phyloP scores from a whole-genome alignment of 2,797 vertebrate genomes.

The Amazona finschi region DNA sequence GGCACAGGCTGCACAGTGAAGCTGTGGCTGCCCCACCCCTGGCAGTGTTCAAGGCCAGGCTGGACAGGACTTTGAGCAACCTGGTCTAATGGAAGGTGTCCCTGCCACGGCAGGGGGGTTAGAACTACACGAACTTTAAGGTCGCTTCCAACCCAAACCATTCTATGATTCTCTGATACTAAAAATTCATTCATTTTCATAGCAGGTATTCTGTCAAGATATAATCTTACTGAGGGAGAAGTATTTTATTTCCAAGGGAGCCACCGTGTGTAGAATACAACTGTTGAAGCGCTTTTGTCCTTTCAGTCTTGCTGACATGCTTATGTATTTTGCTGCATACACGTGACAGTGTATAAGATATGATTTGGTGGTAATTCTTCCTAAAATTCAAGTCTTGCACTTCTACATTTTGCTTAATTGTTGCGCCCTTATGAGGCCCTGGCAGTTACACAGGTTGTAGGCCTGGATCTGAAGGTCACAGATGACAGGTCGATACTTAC shows the following conservation, averaged over 20 bases:
- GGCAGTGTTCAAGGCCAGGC: too few relatives aligned
- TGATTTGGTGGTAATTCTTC: neutral
- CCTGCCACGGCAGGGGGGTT: too few relatives aligned
- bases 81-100: too few relatives aligned
- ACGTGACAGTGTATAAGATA: fast-evolving
- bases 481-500: neutral
- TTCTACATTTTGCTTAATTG: neutral
- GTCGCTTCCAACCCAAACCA: too few relatives aligned
- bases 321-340: neutral
- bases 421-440: neutral
- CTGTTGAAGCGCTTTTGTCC: neutral
- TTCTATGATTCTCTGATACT: too few relatives aligned
- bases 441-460: neutral
- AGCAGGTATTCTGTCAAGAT: neutral
- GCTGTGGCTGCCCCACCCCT: too few relatives aligned
- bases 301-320: neutral
- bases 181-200: neutral
- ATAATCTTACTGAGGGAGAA: neutral
- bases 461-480: neutral
- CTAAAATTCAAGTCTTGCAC: neutral
- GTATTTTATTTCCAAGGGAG: neutral
- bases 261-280: neutral
- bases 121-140: too few relatives aligned
- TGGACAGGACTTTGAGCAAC: too few relatives aligned
- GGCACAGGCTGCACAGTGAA: too few relatives aligned